A percentile compares a stretch with the other conserved stretches of the same genome.
phyloP scores from a whole-genome alignment of 92 coral and sea anemone genomes.

The Porites evermanni region DNA sequence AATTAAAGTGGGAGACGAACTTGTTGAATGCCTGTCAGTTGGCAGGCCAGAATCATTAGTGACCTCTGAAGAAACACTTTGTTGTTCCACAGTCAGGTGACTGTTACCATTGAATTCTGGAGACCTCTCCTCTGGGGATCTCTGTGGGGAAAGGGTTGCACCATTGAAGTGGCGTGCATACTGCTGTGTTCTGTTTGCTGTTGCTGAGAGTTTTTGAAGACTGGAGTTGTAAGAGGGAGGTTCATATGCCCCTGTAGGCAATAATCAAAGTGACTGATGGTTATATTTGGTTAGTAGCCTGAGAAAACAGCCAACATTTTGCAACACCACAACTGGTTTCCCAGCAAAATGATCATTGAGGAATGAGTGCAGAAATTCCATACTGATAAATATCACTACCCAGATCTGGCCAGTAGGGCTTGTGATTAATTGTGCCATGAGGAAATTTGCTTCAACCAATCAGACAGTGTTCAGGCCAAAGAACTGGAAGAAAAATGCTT shows the following conservation, averaged over 20 bases:
- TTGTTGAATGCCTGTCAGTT: conserved; percentile 83
- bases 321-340: no score
- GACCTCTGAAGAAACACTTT: conserved; percentile 87
- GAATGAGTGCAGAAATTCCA: no score
- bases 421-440: no score
- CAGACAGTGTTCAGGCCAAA: no score
- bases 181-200: conserved; percentile 33
- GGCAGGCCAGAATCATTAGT: conserved; percentile 96
- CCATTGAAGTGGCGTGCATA: conserved; percentile 69
- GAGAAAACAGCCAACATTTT: no score
- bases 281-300: neutral
- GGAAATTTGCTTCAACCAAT: no score
- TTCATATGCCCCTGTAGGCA: conserved; percentile 61
- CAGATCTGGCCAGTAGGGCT: no score
- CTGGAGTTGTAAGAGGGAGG: conserved; percentile 80
- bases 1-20: conserved; percentile 87
- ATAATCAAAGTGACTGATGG: neutral
- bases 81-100: conserved; percentile 64
- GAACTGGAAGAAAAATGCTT: no score
- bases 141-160: neutral
- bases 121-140: conserved; percentile 40
- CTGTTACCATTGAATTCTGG: conserved; percentile 64
- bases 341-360: no score
- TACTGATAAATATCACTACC: no score
- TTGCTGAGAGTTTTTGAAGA: conserved; percentile 58